Conservation (phyloP, 1,140 invertebrate genomes). For the Helicoverpa armigera region DNA sequence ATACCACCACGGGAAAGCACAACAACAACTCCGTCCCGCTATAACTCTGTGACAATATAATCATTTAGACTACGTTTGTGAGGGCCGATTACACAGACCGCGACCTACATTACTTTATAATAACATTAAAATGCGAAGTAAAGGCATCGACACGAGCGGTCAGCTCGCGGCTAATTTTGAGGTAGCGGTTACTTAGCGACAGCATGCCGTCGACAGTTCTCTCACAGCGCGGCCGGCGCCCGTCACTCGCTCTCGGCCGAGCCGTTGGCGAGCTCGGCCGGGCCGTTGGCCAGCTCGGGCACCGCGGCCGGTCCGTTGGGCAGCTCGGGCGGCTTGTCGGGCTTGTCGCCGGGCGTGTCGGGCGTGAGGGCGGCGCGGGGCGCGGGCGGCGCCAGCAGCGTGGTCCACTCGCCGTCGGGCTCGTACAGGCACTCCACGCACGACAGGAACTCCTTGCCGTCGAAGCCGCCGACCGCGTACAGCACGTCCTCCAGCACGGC, state of each 20-base stretch:
- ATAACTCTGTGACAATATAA: background rate
- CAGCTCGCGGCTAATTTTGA: conserved; percentile 11
- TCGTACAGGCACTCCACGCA: conserved; percentile 93
- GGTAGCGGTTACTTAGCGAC: conserved; percentile 8
- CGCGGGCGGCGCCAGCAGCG: conserved; percentile 82
- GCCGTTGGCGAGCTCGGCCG: background rate
- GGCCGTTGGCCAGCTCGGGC: background rate
- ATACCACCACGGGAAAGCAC: conserved; percentile 39
- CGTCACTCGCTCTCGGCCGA: background rate
- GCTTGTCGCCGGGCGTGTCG: background rate
- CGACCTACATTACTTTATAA: conserved; percentile 8
- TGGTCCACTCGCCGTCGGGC: conserved; percentile 91
- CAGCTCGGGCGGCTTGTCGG: background rate
- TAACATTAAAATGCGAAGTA: conserved; percentile 36
- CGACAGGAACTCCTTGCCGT: conserved; percentile 92
- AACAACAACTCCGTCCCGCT: conserved; percentile 17
- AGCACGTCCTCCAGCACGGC: conserved; percentile 90
- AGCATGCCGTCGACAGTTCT: background rate
- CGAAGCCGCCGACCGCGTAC: conserved; percentile 94
- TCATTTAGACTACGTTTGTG: conserved; percentile 31
- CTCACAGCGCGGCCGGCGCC: background rate
- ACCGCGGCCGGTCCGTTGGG: background rate
- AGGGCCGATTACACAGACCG: conserved; percentile 34
- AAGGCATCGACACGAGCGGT: conserved; percentile 24
- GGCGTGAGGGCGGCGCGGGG: conserved; percentile 11